Base-by-base conservation (phyloP, 2,113 vertebrate genomes). In the Plecotus auritus region DNA sequence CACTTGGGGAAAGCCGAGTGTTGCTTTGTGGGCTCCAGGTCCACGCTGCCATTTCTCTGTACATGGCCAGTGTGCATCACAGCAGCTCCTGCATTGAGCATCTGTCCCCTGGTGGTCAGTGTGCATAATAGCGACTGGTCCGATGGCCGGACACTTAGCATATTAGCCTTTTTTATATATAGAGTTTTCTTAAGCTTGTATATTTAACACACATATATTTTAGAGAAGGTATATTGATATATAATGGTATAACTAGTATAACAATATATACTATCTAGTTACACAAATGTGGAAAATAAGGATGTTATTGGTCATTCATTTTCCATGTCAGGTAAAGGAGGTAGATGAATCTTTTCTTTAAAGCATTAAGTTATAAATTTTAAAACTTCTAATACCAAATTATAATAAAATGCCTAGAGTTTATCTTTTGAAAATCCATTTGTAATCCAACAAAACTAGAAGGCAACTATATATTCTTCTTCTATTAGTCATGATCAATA, bases 401-500 rank as follows among this genome's bases (percentile, higher is more conserved):
- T 67, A 51, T 76, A 73, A 73, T 82, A 78, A 95, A 93, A 82
- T 87, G n/a, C 26, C 18, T 70, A 69, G 9, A 78, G 5, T 70
- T 96, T 89, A 32, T 26, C 35, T 87, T 64, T 85, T 88, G 54
- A 93, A 94, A 95, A 73, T 77, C 11, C 26, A 42, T 90, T 93
- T 96, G 10, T 76, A 81, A 69, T n/a, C 32, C 83, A 56, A 82
- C 37, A 73, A 85, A 88, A 49, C n/a, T 30, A 37, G 37, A 91
- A 94, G 20, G 18, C 18, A 87, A 14, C 35, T 83, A 42, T 45
- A 47, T 56, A 66, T 82, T 90, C 17, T 54, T 28, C 47, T 78
- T 90, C 51, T 73, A 73, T 88, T 87, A 91, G 45, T 84, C 70
- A 37, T 83, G 73, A 85, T 81, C 81, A 93, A 84, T 95, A 92